Conservation (phyloP, 1,140 invertebrate species). For the Triops cancriformis region DNA sequence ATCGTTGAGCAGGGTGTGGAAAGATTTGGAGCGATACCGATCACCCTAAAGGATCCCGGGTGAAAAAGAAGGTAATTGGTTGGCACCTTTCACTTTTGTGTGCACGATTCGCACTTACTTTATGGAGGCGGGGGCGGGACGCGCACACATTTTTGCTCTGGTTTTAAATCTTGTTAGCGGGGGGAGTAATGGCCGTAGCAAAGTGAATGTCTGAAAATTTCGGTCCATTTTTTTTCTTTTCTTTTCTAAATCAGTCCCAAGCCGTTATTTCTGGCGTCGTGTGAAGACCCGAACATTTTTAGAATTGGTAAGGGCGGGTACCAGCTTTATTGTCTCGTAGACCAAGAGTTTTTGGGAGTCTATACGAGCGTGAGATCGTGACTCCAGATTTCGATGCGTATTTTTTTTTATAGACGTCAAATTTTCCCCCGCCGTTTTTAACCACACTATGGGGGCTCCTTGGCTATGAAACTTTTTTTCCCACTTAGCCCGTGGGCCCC, state of each 20-base stretch:
- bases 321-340: neutral
- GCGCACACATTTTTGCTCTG: neutral
- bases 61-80: neutral
- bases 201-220: neutral
- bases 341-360: neutral
- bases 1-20: neutral
- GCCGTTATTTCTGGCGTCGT: conserved; percentile 9
- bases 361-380: conserved; percentile 9
- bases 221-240: neutral
- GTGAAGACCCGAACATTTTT: neutral
- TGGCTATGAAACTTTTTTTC: too few species aligned
- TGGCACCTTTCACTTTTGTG: conserved; percentile 8
- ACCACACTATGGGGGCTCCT: neutral
- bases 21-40: neutral
- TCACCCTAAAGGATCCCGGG: neutral
- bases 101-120: neutral
- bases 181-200: neutral
- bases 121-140: neutral
- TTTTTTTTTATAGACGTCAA: neutral
- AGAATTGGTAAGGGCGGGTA: neutral
- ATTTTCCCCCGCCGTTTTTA: neutral
- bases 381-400: neutral
- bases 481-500: neutral
- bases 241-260: neutral
- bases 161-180: neutral